phyloP scores from a whole-genome alignment of 2,888 invertebrate genomes.

The Mimumesa dahlbomi region DNA sequence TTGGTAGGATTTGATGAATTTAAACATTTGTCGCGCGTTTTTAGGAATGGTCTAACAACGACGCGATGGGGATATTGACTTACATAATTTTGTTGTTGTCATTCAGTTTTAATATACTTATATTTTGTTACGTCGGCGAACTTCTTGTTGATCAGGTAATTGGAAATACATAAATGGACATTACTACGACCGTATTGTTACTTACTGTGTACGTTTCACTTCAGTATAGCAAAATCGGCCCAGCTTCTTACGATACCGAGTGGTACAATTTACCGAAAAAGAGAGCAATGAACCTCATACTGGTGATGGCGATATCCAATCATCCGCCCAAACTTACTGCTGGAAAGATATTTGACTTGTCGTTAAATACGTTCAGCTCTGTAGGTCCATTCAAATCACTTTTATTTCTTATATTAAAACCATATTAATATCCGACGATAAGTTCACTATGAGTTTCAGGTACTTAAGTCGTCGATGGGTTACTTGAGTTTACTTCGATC shows the following conservation, averaged over 20 bases:
- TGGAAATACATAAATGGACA: too few relatives aligned
- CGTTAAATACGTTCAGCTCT: slow-evolving; percentile 58
- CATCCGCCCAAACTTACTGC: slow-evolving; percentile 65
- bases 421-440: not conserved
- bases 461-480: slow-evolving; percentile 39
- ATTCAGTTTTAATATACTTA: slow-evolving; percentile 51
- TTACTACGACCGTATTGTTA: too few relatives aligned
- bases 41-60: slow-evolving; percentile 59
- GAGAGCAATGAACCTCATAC: slow-evolving; percentile 48
- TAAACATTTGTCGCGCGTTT: too few relatives aligned
- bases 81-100: slow-evolving; percentile 42
- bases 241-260: slow-evolving; percentile 45
- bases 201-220: too few relatives aligned
- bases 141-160: slow-evolving; percentile 60
- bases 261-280: slow-evolving; percentile 56
- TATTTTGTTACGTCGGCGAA: slow-evolving; percentile 65
- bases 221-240: slow-evolving; percentile 48
- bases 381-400: slow-evolving; percentile 23
- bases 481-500: slow-evolving; percentile 50
- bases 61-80: slow-evolving; percentile 45
- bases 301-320: slow-evolving; percentile 61
- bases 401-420: not conserved
- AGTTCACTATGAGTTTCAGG: slow-evolving; percentile 2
- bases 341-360: slow-evolving; percentile 67
- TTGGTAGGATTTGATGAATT: too few relatives aligned